Evolutionary conservation across 1,140 invertebrate genomes (phyloP), one percentile per base, ranked within the genome.

Genomic region (Rhopalosiphum padi): DNA sequence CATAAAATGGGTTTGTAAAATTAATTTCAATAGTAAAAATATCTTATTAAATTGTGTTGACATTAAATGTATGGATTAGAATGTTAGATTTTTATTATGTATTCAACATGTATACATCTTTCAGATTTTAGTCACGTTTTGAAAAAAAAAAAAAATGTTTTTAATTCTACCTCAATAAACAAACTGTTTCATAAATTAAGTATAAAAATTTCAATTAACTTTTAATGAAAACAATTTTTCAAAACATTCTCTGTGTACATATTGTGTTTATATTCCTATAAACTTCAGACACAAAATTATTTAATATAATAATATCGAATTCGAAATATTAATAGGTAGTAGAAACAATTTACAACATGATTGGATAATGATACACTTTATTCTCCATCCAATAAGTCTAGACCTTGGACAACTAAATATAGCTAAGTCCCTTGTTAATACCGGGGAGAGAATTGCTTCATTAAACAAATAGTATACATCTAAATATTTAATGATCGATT

Each of bases 171-270:
- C 83, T 85, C 83, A 25, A 41, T 41, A 85, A 41, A 43, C 37
- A 77, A 85, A 43, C 35, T 4, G 83, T 85, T 85, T 85, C 22
- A 85, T 85, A 85, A 85, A 85, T 85, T 85, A 85, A 85, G 83
- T 41, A 25, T 85, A 41, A 43, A 43, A 25, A 41, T 85, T 41
- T 46, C 41, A 86, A 86, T 86, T 46, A 86, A 48, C 22, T 86
- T 86, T 86, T 48, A 46, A 86, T 46, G 25, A 86, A 86, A 46
- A 46, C 41, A 85, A 85, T 41, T 85, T 85, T 83, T 37, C 41
- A 85, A 23, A 85, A 11, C 22, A 23, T 85, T 85, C 3, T 43
- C 37, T 8, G 9, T 25, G 23, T 46, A 86, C 6, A 86, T 46
- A 46, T 48, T 68, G 11, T 68, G 18, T 60, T 68, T 77, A n/a